Evolutionary conservation across 1,140 invertebrate species (phyloP).

Genomic region (Drosophila santomea): DNA sequence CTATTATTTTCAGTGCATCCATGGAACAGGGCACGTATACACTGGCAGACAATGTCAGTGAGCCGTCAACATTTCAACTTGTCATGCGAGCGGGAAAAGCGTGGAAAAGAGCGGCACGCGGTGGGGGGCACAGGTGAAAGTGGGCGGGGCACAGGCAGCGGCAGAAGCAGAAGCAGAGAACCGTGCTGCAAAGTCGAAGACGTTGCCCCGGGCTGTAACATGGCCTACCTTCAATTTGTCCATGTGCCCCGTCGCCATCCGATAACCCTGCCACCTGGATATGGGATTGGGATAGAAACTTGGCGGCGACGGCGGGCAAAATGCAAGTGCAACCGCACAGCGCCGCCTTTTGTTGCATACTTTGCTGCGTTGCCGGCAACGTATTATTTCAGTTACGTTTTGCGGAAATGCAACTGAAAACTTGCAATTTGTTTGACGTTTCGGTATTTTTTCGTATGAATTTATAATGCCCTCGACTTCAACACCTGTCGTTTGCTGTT

Average conservation of each 20-base stretch:
- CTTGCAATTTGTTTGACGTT: constrained; percentile 83
- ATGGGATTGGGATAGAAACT: no score
- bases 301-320: no score
- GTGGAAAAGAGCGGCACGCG: constrained; percentile 1
- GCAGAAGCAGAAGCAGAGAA: not conserved
- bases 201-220: constrained; percentile 47
- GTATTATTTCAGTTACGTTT: constrained; percentile 81
- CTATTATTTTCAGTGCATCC: constrained; percentile 1
- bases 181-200: constrained; percentile 49
- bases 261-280: constrained; percentile 34
- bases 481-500: constrained; percentile 67
- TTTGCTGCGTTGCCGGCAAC: constrained; percentile 56
- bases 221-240: constrained; percentile 78
- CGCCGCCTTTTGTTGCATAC: constrained; percentile 48
- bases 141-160: not conserved
- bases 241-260: constrained; percentile 57
- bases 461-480: constrained; percentile 77
- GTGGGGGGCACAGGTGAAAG: not conserved
- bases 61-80: constrained; percentile 82
- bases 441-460: constrained; percentile 77
- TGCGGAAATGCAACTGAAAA: constrained; percentile 83
- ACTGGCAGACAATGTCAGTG: constrained; percentile 61
- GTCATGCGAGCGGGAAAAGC: constrained; percentile 66
- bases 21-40: constrained; percentile 34
- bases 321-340: not conserved